Base-by-base conservation (phyloP, 2,888 invertebrate genomes). In the Cataglyphis cursor region DNA sequence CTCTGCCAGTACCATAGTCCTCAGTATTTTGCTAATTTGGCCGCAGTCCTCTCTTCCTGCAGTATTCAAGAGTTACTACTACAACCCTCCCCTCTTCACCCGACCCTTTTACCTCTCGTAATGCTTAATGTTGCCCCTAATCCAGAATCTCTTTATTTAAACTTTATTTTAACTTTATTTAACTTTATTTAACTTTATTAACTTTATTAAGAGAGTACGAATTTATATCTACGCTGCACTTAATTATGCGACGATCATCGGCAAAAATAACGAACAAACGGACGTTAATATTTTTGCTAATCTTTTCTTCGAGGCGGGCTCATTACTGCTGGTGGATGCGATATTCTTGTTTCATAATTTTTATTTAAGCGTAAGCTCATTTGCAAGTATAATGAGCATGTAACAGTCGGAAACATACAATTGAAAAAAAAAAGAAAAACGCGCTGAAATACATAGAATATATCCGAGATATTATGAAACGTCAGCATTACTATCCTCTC, bases 11-110 rank as follows among this genome's bases (percentile, higher is more conserved):
- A 85, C 76, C 41, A 85, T 64, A 59, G 84, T 75, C 86, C 89
- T 61, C 41, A 84, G 82, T 89, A 86, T 82, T 89, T 85, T 90
- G 89, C 81, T 90, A 86, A 89, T 90, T 84, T 87, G 82, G 87
- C 74, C 73, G 81, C 81, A 78, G 73, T 70, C 65, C 64, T 84
- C 44, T 1, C 72, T 59, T 65, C 41, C 74, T 73, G 74, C 78
- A 65, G 74, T 81, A 85, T 85, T 89, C 85, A 80, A 78, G 38
- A 57, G 57, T 61, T 76, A 78, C 62, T 41, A 68, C 57, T 66
- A 72, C 62, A 48, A 48, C 61, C 72, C 65, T 28, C 65, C 72
- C 85, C 62, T 59, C 28, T 65, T 61, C 5, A 38, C 80, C 74
- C 48, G n/a, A 78, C 61, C 35, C n/a, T 57, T 31, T 59, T 80